Evolutionary conservation across 2,797 vertebrate genomes (phyloP).

Genomic region (Lutjanus argentimaculatus): DNA sequence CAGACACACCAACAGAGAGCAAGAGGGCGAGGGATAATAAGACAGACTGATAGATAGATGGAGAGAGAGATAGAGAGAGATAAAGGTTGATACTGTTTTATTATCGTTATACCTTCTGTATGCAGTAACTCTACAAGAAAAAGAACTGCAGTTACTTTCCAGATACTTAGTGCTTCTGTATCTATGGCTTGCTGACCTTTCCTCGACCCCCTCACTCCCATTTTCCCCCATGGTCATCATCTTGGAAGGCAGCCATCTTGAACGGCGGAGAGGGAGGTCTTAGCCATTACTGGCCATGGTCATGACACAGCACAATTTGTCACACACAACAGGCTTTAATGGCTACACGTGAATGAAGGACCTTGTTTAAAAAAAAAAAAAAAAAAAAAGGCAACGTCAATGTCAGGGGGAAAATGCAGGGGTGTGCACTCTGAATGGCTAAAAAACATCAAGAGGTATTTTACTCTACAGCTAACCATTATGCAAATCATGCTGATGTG

Average conservation of each 20-base stretch:
- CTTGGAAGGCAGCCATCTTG: slow-evolving; percentile 56
- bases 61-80: background rate
- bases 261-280: slow-evolving; percentile 38
- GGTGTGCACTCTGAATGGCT: slow-evolving; percentile 13
- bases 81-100: background rate
- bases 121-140: background rate
- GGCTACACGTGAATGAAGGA: slow-evolving; percentile 24
- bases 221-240: slow-evolving; percentile 43
- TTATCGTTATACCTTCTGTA: background rate
- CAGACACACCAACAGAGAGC: background rate
- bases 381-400: slow-evolving; percentile 22
- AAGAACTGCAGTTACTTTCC: background rate
- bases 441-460: background rate
- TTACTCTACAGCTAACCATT: background rate
- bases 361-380: slow-evolving; percentile 19
- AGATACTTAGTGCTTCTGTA: background rate
- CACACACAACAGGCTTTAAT: slow-evolving; percentile 58
- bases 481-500: background rate
- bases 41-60: background rate
- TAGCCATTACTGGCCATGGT: slow-evolving; percentile 22
- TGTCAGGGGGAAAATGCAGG: slow-evolving; percentile 25
- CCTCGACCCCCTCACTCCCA: background rate
- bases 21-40: background rate
- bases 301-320: slow-evolving; percentile 68
- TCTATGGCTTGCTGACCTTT: slow-evolving; percentile 39